Base-by-base conservation (phyloP, 2,888 invertebrate species). In the Mantis religiosa region DNA sequence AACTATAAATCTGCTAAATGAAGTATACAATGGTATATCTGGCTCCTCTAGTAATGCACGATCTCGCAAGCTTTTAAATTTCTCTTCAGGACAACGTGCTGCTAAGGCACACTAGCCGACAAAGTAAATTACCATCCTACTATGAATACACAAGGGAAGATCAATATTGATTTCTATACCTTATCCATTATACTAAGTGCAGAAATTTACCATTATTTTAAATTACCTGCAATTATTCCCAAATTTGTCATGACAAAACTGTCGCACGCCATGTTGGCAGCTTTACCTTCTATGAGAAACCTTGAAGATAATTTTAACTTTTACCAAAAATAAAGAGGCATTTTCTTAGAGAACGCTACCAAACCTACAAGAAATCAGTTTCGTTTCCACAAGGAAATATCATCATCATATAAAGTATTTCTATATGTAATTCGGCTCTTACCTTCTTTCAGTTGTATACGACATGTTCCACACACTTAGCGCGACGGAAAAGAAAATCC, bases 401-500 rank as follows among this genome's bases (percentile, higher is more conserved):
- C 20, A 71, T 71, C 25, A 20, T 4, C 54, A 20, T 15, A 71
- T 20, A 71, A 71, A 83, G 41, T 15, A 85, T n/a, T 85, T 7
- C 28, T 25, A 71, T 20, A 47, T 87, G 91, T 90, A 90, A 91
- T 90, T 91, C 91, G 92, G 92, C 93, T 95, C 96, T 96, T 96
- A 96, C 97, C 96, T 96, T 95, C 96, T 95, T 94, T 97, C 97
- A 94, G 95, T 94, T 93, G 95, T 95, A 95, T 95, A 96, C 94
- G 97, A 97, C 97, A 97, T 97, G 96, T 96, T 97, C 95, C 95
- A 95, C 95, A 96, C 95, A 95, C 95, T 95, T 95, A 94, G 95
- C 95, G 95, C 95, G 95, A 95, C 95, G 95, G 95, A 96, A 96
- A 96, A 95, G 94, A 88, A 84, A 86, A 88, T 87, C 84, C 30